Evolutionary conservation across 2,888 invertebrate species (phyloP), one percentile per base, ranked within the genome.

Genomic region (Drosophila formosana): DNA sequence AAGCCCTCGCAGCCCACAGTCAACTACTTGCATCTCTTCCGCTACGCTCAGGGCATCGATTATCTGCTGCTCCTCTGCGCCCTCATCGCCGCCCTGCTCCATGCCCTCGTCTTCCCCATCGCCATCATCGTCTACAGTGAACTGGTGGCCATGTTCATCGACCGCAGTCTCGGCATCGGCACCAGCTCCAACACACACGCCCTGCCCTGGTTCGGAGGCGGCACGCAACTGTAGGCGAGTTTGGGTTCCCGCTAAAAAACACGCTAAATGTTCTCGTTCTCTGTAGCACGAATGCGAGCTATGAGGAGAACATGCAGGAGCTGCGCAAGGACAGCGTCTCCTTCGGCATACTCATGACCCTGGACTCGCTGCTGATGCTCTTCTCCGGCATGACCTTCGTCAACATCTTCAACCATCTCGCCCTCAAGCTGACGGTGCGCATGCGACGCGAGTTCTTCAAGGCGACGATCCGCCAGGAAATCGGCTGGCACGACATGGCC

Each of bases 401-500:
- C 0, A 94, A 95, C 81, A 89, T 95, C 2, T 94, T 95, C 75
- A 96, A 95, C 88, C 93, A 94, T 70, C 92, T 94, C 4, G 95
- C 95, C 0, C 92, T 95, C n/a, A 93, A 93, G 81, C 94, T 95
- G 91, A 92, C 85, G 47, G 93, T 93, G 18, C 93, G 94, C 83
- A 93, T 95, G 55, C 94, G 95, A 51, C 92, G 92, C 26, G 93
- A 92, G 79, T 95, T 95, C 78, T 92, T 96, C 9, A 92, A 93
- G 73, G 93, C 95, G 0, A 94, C 95, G 0, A 92, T 96, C 1
- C 93, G 95, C 13, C 95, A 96, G 91, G 96, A 96, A 76, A 95
- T 96, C 80, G 91, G 94, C 18, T 96, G 96, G 96, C 95, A 95
- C 86, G 96, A 96, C 84, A 93, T 94, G 46, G 94, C 95, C 77